Evolutionary conservation across 2,888 invertebrate genomes (phyloP).

Genomic region (Dendrolimus pini): DNA sequence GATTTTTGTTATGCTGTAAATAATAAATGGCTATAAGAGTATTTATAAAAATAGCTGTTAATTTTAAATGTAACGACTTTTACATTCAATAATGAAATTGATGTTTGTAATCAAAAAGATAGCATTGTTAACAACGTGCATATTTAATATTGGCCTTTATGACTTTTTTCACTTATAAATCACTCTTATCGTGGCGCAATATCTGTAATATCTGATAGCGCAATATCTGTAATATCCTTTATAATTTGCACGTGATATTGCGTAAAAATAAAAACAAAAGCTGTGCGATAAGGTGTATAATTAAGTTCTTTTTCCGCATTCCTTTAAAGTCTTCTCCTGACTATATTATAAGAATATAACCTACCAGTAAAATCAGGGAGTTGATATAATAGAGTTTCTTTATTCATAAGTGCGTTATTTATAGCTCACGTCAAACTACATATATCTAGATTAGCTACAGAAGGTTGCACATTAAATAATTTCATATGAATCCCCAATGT

Average conservation of each 20-base stretch:
- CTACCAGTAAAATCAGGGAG: too few relatives aligned
- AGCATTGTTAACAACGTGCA: background rate
- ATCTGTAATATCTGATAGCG: background rate
- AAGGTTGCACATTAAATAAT: too few relatives aligned
- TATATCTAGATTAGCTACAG: too few relatives aligned
- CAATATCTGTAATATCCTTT: background rate
- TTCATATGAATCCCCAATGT: too few relatives aligned
- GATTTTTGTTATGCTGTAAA: conserved; percentile 6
- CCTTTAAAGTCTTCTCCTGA: too few relatives aligned
- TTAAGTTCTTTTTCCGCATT: too few relatives aligned
- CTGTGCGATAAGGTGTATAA: too few relatives aligned
- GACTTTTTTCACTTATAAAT: background rate
- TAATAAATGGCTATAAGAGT: background rate
- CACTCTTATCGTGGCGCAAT: background rate
- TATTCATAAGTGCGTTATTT: too few relatives aligned
- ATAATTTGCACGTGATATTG: background rate
- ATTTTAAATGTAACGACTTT: conserved; percentile 4
- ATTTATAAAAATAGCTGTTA: background rate
- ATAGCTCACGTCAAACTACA: too few relatives aligned
- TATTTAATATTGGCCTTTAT: background rate
- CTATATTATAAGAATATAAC: too few relatives aligned
- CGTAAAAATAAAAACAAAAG: too few relatives aligned
- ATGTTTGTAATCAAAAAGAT: conserved; percentile 4
- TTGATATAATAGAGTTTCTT: too few relatives aligned
- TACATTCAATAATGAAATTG: background rate